Base-by-base conservation (phyloP, 2,113 vertebrate genomes). In the Poicephalus gulielmi region DNA sequence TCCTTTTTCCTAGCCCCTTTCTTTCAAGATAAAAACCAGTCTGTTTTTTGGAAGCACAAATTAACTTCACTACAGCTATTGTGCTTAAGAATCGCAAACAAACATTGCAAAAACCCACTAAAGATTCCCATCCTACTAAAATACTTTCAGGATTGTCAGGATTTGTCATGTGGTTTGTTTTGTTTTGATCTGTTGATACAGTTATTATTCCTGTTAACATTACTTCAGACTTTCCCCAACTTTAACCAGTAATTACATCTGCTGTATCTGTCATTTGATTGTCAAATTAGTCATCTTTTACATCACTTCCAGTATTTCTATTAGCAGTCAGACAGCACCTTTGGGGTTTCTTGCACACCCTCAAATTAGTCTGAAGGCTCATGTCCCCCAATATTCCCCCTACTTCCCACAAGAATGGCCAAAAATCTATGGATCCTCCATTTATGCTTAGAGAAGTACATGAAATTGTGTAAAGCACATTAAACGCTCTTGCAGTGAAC, bases 81-180 rank as follows among this genome's bases (percentile, higher is more conserved):
- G 0, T 10, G n/a, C 73, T 63, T 22, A 30, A 75, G 79, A 82
- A 95, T 92, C 91, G 87, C 68, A 91, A 88, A 86, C 64, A 88
- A 88, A 86, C 83, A 76, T 2, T 66, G 73, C 68, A 78, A 63
- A 93, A 90, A 63, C 79, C 89, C 70, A 67, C 88, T 63, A 47
- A 73, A 92, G 39, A 64, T 28, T 78, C 57, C 49, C 69, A 79
- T 11, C 80, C 66, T 73, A 43, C 71, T 46, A 86, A 30, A 70
- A 84, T 57, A 60, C 69, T 84, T 63, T 41, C 74, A 86, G 41
- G 53, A 80, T 22, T 43, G 19, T 44, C 60, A 17, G 49, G 10
- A 37, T 59, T 64, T 90, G 64, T 83, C 76, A 63, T 92, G 94
- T 87, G 90, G 87, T 89, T 96, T 91, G 73, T 67, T 94, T 89